These are phyloP conservation scores for Drosophila subsilvestris DNA, from an alignment of 2,888 invertebrate genomes.

Conservation along the genomic window DNA sequence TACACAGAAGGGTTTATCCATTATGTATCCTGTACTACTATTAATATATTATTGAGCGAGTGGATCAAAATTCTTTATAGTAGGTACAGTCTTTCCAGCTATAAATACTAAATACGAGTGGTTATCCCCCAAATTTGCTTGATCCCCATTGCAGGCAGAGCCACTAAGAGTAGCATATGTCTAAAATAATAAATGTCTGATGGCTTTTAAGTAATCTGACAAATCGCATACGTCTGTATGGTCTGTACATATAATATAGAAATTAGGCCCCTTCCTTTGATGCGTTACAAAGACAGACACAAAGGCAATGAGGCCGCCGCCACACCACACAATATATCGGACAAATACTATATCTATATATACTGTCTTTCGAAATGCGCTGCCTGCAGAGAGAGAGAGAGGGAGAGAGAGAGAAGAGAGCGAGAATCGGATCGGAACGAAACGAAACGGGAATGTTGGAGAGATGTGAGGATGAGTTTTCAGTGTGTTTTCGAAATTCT, in stretches of 20 bases:
- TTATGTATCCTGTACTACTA: too few species aligned
- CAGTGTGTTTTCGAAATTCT: conserved; percentile 54
- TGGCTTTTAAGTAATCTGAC: conserved; percentile 18
- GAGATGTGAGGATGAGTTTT: conserved; percentile 27
- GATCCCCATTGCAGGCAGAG: background rate
- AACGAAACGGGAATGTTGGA: conserved; percentile 8
- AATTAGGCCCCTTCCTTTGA: conserved; percentile 4
- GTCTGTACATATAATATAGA: background rate
- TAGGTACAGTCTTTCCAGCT: too few species aligned
- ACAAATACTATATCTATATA: conserved; percentile 37
- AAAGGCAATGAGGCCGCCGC: conserved; percentile 22
- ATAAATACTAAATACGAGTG: too few species aligned
- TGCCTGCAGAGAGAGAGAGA: conserved; percentile 10
- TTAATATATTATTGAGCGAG: too few species aligned
- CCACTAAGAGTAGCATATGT: conserved; percentile 13
- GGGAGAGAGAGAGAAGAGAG: conserved; percentile 6
- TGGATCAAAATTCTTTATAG: too few species aligned
- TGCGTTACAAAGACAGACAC: conserved; percentile 29
- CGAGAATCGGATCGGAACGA: background rate
- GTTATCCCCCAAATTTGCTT: background rate
- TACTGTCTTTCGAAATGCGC: conserved; percentile 40
- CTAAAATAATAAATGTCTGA: conserved; percentile 17
- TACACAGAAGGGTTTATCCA: too few species aligned
- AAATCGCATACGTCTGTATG: background rate
- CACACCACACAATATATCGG: conserved; percentile 26